Percentiles rank a stretch among this genome's conserved stretches.
phyloP scores from a whole-genome alignment of 2,797 vertebrate species.

The Australoheros facetus region DNA sequence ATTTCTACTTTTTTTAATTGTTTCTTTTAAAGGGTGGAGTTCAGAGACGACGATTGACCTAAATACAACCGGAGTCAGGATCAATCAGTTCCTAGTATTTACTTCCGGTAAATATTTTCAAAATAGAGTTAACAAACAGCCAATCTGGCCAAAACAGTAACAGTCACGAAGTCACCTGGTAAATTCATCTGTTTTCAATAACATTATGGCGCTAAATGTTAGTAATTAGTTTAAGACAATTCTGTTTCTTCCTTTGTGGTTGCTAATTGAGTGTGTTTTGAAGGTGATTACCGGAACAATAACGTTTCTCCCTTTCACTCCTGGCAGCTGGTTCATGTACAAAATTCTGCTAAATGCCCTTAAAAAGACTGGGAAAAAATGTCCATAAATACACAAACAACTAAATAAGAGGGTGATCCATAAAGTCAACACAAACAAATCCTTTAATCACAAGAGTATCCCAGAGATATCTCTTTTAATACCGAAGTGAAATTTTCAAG shows the following conservation, averaged over 20 bases:
- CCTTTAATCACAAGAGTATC: too few species aligned
- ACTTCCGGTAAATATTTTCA: background rate
- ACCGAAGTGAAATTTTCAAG: background rate
- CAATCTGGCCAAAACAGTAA: too few species aligned
- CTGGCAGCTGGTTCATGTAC: background rate
- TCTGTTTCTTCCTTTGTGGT: background rate
- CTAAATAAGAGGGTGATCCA: too few species aligned
- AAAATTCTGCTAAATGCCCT: too few species aligned
- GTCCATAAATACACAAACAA: too few species aligned
- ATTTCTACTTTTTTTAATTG: background rate
- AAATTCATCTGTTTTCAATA: background rate
- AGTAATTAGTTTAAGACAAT: background rate
- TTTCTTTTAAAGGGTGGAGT: background rate
- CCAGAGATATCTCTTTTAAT: background rate
- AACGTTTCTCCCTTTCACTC: background rate
- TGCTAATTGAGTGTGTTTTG: background rate
- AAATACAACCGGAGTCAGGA: background rate
- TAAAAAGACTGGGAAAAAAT: too few species aligned
- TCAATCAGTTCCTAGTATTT: background rate
- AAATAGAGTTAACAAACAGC: too few species aligned
- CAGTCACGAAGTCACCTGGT: background rate
- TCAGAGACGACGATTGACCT: background rate
- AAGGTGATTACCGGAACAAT: background rate
- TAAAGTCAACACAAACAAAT: too few species aligned
- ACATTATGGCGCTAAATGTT: background rate